These are phyloP conservation scores for Proctacanthus coquilletti DNA, from an alignment of 1,140 invertebrate genomes.

Conservation along the genomic window DNA sequence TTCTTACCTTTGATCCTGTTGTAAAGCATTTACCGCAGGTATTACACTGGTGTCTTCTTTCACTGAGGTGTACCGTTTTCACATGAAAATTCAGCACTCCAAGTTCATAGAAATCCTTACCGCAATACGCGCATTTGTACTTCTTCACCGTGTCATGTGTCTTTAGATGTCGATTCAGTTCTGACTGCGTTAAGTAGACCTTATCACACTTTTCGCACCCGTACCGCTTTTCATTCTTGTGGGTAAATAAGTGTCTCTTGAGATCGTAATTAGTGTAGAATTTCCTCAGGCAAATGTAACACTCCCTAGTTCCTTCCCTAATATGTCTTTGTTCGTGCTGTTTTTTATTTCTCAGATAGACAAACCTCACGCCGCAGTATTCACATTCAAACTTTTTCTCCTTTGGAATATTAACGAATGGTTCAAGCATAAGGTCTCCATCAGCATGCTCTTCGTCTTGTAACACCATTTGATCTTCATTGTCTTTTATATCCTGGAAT, in stretches of 20 bases:
- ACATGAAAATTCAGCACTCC: not conserved
- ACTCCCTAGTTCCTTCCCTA: not conserved
- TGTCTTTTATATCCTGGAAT: too few species aligned
- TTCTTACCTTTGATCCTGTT: not conserved
- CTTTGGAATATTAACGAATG: too few species aligned
- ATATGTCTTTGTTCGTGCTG: not conserved
- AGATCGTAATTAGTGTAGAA: not conserved
- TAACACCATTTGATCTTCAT: too few species aligned
- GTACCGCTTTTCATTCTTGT: not conserved
- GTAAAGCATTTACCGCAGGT: not conserved
- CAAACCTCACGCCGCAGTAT: not conserved
- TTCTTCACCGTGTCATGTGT: not conserved
- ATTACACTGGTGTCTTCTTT: not conserved
- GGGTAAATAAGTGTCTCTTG: not conserved
- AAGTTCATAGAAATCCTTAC: not conserved
- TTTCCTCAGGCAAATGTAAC: not conserved
- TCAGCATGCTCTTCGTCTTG: too few species aligned
- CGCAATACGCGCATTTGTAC: not conserved
- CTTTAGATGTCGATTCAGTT: not conserved
- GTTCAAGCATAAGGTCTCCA: too few species aligned
- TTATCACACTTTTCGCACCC: not conserved
- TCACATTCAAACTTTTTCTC: too few species aligned
- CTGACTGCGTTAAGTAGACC: not conserved
- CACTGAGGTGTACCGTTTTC: not conserved
- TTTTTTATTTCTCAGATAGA: not conserved